Base-by-base conservation (phyloP, 2,888 invertebrate genomes). In the Steinernema carpocapsae region DNA sequence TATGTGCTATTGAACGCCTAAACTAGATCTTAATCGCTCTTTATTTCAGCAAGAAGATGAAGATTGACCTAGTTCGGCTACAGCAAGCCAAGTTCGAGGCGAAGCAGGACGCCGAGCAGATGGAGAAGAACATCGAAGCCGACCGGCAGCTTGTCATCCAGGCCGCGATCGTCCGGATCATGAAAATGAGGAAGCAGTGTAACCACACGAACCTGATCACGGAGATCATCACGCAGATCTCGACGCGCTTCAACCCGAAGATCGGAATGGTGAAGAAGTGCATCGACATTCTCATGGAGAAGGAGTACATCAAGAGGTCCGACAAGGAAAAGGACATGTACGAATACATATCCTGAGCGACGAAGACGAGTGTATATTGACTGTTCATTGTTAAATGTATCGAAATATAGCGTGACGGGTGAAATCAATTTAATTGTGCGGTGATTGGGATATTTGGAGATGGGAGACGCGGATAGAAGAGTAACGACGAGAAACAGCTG, bases 71-170 rank as follows among this genome's bases (percentile, higher is more conserved):
- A 1, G 26, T 17, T 3, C 19, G 26, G 2, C 56, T 56, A 6
- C 56, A 56, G 17, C 6, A 7, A 1, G 56, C 56, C 56, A 56
- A 22, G 90, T 93, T 95, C 42, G 99, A 99, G 89, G 91, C 94
- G 86, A 95, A 95, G 89, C 92, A 95, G 83, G 99, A 99, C 88
- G 77, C 32, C 4, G 22, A 45, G 37, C 43, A 93, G 70, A 97
- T 97, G 56, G 96, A 97, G 89, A 95, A 96, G 89, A 94, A 97
- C 90, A 97, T 99, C 88, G 99, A 99, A 88, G 97, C 99, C 89
- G 99, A 99, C 90, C 91, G 99, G 76, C 97, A 97, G 89, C 91
- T 97, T 88, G 91, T 99, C 80, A 97, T 99, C 88, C 80, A 80
- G 90, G 91, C 91, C 45, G 90, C 90, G 74, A 90, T 91, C 79